Evolutionary conservation across 2,888 invertebrate genomes (phyloP).

Genomic region (Perdita meconis): DNA sequence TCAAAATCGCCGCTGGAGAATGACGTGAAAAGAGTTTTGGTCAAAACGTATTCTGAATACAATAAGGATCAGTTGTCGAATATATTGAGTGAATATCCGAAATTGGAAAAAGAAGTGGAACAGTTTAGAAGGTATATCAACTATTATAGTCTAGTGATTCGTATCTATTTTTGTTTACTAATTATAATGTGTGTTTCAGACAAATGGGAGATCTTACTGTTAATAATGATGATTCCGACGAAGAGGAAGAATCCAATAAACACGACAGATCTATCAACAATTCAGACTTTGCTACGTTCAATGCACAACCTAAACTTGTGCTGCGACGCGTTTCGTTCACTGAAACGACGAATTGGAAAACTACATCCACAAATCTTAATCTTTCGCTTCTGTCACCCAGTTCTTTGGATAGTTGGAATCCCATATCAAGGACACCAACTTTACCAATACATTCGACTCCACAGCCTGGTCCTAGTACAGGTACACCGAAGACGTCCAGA

Average conservation of each 20-base stretch:
- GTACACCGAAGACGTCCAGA: conserved; percentile 58
- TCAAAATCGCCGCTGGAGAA: conserved; percentile 83
- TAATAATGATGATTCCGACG: conserved; percentile 17
- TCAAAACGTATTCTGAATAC: conserved; percentile 85
- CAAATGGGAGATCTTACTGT: conserved; percentile 35
- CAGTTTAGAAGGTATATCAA: conserved; percentile 55
- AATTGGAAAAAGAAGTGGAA: conserved; percentile 78
- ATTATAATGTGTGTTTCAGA: conserved; percentile 46
- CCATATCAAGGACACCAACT: conserved; percentile 28
- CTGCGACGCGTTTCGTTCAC: conserved; percentile 73
- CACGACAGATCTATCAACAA: not conserved
- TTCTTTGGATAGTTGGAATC: conserved; percentile 19
- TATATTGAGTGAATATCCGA: conserved; percentile 78
- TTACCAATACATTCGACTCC: conserved; percentile 52
- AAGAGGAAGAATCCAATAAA: conserved; percentile 21
- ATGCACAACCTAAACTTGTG: conserved; percentile 68
- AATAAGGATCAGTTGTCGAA: conserved; percentile 82
- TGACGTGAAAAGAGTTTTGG: conserved; percentile 85
- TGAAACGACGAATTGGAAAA: conserved; percentile 40
- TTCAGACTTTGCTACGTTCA: not conserved
- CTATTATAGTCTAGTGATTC: not conserved
- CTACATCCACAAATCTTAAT: not conserved
- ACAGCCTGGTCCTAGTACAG: conserved; percentile 61
- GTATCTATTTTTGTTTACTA: not conserved
- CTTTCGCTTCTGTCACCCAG: not conserved